Conservation (phyloP, 2,888 invertebrate genomes). For the Amiota mariae region DNA sequence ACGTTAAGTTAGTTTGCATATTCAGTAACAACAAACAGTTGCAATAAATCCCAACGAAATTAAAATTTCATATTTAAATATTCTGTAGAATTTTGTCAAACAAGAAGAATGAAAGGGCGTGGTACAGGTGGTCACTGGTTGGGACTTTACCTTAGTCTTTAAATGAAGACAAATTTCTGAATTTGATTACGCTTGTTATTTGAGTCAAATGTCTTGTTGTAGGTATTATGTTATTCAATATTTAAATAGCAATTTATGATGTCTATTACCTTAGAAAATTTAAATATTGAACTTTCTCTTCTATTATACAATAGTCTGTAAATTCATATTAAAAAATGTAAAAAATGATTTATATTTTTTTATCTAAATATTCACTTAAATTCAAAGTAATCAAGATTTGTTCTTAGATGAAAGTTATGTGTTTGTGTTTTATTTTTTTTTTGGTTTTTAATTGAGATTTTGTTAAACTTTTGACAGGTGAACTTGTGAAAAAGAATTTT, state of each 20-base stretch:
- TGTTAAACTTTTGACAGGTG: not conserved
- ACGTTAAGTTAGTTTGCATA: too few species aligned
- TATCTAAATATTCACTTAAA: too few species aligned
- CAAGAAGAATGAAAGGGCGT: too few species aligned
- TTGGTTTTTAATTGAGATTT: slow-evolving; percentile 7
- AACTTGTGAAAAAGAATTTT: too few species aligned
- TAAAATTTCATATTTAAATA: slow-evolving; percentile 9
- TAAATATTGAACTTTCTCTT: not conserved
- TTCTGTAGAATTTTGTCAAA: not conserved
- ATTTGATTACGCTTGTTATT: not conserved
- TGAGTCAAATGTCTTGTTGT: not conserved
- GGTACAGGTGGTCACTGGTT: too few species aligned
- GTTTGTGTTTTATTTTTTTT: not conserved
- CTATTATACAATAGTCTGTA: not conserved
- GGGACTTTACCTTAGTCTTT: too few species aligned
- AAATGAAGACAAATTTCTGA: too few species aligned
- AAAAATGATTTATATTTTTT: too few species aligned
- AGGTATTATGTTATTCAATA: slow-evolving; percentile 50
- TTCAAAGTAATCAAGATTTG: too few species aligned
- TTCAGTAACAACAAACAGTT: too few species aligned
- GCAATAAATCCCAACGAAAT: too few species aligned
- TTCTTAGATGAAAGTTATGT: not conserved
- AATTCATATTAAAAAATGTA: too few species aligned
- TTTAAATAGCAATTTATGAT: slow-evolving; percentile 65
- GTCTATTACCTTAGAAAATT: slow-evolving; percentile 20